These are phyloP conservation scores for Apeira syringaria DNA, from an alignment of 2,888 invertebrate genomes.

Conservation along the genomic window DNA sequence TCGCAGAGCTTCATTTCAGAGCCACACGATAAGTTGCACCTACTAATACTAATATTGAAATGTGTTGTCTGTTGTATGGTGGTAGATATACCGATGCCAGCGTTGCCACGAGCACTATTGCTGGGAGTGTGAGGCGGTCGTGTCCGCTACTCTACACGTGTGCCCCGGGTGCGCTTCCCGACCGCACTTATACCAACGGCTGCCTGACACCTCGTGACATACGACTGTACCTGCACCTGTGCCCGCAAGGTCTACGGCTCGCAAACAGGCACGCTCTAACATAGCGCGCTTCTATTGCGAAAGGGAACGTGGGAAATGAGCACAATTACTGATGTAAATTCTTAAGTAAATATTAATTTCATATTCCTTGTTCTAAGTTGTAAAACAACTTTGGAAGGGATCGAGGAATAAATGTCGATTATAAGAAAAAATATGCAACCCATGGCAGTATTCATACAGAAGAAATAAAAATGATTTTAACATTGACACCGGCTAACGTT, in stretches of 20 bases:
- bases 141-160: conserved; percentile 96
- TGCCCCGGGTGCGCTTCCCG: conserved; percentile 97
- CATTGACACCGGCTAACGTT: too few relatives aligned
- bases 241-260: neutral
- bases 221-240: neutral
- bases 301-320: neutral
- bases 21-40: too few relatives aligned
- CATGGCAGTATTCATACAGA: too few relatives aligned
- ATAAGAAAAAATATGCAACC: too few relatives aligned
- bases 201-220: conserved; percentile 54
- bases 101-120: conserved; percentile 93
- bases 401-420: too few relatives aligned
- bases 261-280: neutral
- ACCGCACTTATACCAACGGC: conserved; percentile 70
- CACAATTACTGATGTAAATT: too few relatives aligned
- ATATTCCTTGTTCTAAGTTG: too few relatives aligned
- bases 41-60: neutral
- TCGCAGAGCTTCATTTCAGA: too few relatives aligned
- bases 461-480: too few relatives aligned
- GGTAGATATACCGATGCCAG: conserved; percentile 90
- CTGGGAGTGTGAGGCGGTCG: conserved; percentile 97
- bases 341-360: too few relatives aligned
- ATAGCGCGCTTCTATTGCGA: conserved; percentile 10
- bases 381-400: too few relatives aligned
- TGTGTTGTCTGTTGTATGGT: too few relatives aligned